Evolutionary conservation across 2,888 invertebrate species (phyloP).

Genomic region (Periphyllus acericola): DNA sequence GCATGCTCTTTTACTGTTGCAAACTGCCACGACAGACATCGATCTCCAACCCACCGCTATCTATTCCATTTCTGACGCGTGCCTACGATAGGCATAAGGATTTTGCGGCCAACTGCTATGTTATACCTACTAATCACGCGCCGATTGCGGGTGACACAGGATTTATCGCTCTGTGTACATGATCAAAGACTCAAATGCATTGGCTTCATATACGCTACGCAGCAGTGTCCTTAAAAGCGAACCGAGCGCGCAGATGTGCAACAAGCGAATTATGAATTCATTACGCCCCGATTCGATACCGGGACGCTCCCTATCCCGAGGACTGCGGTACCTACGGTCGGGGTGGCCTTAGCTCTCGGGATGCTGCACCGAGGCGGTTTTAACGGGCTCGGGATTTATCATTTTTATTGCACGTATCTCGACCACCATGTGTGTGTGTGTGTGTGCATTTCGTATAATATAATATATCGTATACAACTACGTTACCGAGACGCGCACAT

Average conservation of each 20-base stretch:
- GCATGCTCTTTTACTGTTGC: too few species aligned
- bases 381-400: conserved; percentile 50
- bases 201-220: too few species aligned
- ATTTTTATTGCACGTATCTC: conserved; percentile 46
- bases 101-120: too few species aligned
- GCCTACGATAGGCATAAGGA: too few species aligned
- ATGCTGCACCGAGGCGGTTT: conserved; percentile 7
- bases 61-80: too few species aligned
- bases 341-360: not conserved
- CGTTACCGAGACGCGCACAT: not conserved
- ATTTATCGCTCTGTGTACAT: too few species aligned
- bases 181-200: too few species aligned
- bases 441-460: not conserved
- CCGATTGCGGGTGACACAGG: too few species aligned
- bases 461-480: not conserved
- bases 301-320: too few species aligned
- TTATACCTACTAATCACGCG: too few species aligned
- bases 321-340: not conserved
- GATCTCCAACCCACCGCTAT: too few species aligned
- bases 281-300: not conserved
- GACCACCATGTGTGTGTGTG: conserved; percentile 15
- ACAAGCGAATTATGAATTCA: not conserved
- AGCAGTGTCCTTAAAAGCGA: not conserved
- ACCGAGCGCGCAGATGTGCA: not conserved
- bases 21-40: too few species aligned